Conservation (phyloP, 1,140 invertebrate genomes). For the Eueides isabella region DNA sequence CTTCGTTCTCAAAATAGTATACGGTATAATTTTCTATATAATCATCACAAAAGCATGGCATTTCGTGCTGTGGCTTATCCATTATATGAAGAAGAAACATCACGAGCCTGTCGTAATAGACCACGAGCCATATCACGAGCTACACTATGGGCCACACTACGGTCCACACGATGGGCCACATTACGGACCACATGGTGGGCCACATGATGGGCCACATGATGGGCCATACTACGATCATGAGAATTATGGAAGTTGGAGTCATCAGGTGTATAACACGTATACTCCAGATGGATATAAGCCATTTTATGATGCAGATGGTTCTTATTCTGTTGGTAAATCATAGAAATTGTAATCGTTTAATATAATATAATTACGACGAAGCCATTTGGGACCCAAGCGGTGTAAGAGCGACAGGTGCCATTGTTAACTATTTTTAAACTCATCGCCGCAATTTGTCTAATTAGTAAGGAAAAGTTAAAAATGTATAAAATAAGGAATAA, state of each 20-base stretch:
- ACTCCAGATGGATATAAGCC: constrained; percentile 41
- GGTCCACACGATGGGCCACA: not conserved
- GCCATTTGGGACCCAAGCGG: too few species aligned
- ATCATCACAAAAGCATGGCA: constrained; percentile 65
- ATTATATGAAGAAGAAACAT: constrained; percentile 60
- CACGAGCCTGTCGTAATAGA: constrained; percentile 37
- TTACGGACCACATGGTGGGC: not conserved
- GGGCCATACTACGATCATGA: constrained; percentile 25
- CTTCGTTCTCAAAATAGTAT: constrained; percentile 67
- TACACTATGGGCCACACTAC: not conserved
- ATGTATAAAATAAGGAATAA: too few species aligned
- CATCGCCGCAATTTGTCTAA: too few species aligned
- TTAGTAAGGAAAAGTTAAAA: too few species aligned
- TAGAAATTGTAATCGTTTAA: not conserved
- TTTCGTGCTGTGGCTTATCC: constrained; percentile 61
- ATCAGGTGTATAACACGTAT: constrained; percentile 50
- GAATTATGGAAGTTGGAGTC: constrained; percentile 31
- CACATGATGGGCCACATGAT: not conserved
- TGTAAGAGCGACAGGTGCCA: too few species aligned
- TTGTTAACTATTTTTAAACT: too few species aligned
- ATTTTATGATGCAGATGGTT: constrained; percentile 64
- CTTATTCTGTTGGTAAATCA: constrained; percentile 51
- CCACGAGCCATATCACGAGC: constrained; percentile 40
- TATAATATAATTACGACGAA: too few species aligned
- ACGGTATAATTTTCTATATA: constrained; percentile 65